These are phyloP conservation scores for Cavia aperea DNA, from an alignment of 2,113 vertebrate species.

Conservation along the genomic window DNA sequence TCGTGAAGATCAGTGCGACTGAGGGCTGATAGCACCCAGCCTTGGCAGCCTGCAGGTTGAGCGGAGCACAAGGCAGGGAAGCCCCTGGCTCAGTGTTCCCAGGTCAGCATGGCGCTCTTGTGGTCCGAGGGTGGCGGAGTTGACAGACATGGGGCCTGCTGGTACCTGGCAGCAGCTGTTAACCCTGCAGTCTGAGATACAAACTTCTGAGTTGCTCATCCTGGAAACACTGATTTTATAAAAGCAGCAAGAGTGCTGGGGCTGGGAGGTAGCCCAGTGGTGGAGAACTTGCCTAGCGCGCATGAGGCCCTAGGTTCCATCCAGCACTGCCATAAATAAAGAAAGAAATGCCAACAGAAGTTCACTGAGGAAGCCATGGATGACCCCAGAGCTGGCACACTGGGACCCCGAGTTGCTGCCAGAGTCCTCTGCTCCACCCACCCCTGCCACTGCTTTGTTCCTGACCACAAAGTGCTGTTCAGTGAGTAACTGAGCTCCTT, in stretches of 20 bases:
- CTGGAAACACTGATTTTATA: background rate
- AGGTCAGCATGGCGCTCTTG: background rate
- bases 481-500: accelerated
- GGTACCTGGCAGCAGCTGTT: background rate
- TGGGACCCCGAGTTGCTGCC: background rate
- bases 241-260: background rate
- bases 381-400: background rate
- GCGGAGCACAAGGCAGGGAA: background rate
- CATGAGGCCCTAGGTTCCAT: background rate
- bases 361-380: background rate
- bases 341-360: background rate
- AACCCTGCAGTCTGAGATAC: background rate
- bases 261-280: background rate
- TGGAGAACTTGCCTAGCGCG: background rate
- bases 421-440: background rate
- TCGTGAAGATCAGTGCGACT: background rate
- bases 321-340: background rate
- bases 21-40: background rate
- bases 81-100: accelerated
- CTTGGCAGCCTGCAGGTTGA: background rate
- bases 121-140: background rate
- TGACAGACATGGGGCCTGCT: background rate
- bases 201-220: background rate
- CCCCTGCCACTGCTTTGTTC: background rate
- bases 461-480: background rate